Evolutionary conservation across 2,797 vertebrate species (phyloP), one percentile per base, ranked within the genome.

Genomic region (Chelon auratus): DNA sequence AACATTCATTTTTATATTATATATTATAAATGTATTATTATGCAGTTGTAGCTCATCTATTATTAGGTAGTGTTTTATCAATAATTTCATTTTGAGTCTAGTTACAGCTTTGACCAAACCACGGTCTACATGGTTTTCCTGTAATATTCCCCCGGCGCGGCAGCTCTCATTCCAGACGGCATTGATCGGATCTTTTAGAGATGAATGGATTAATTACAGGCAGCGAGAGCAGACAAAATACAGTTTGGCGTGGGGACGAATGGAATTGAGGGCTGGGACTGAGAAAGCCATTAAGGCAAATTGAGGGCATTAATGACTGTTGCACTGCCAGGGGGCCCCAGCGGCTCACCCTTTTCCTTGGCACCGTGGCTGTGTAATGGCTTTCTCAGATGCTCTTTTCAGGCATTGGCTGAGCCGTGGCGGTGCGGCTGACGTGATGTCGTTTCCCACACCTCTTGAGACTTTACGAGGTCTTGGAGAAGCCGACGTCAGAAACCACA

Each of bases 191-290:
- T 92, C 90, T 93, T 84, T 92, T 87, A 65, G 89, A 94, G 93
- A 94, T 93, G 93, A 94, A 95, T 95, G 93, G 94, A 95, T 94
- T 94, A 94, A 95, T 95, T 93, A 95, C 90, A 86, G 89, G 71
- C 91, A 82, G 84, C 81, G 92, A 92, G 89, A 89, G 90, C 87
- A 83, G 82, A 86, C 82, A 76, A 89, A 92, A 88, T 90, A 87
- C 83, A 87, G 90, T 91, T 73, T 86, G 87, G 88, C 86, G 52
- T 84, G 72, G 83, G 88, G 89, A 80, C 72, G 83, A 76, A 91
- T 89, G 86, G 83, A 87, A 84, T 72, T 60, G 88, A 87, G 87
- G 81, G 76, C 82, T 82, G 72, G 84, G 92, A 91, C 84, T 88
- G 90, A 90, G 93, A 92, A 93, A 93, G 82, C 92, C 91, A 94